phyloP scores from a whole-genome alignment of 2,888 invertebrate genomes.

The Sminthurinus aureus region DNA sequence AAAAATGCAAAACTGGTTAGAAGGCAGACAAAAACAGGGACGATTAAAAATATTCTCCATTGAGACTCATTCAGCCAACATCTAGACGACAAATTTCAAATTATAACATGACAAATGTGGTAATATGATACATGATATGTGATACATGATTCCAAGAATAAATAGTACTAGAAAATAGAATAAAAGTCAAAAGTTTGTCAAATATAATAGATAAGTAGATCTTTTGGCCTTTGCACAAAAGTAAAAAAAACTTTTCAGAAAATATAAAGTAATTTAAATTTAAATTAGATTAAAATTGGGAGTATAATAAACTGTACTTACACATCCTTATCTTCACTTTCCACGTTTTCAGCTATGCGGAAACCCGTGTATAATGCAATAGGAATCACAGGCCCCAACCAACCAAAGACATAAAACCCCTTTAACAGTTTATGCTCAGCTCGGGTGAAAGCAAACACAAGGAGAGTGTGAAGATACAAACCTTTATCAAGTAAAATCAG shows the following conservation, averaged over 20 bases:
- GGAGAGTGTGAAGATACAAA: slow-evolving; percentile 85
- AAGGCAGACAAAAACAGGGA: slow-evolving; percentile 81
- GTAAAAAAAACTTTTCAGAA: no score
- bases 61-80: slow-evolving; percentile 81
- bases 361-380: slow-evolving; percentile 69
- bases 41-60: slow-evolving; percentile 77
- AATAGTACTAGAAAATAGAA: no score
- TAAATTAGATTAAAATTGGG: no score
- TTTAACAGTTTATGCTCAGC: slow-evolving; percentile 84
- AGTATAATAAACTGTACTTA: background rate
- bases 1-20: slow-evolving; percentile 83
- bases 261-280: no score
- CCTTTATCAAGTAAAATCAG: background rate
- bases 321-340: slow-evolving; percentile 66
- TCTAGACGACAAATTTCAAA: slow-evolving; percentile 62
- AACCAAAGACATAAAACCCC: slow-evolving; percentile 83
- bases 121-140: background rate
- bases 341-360: slow-evolving; percentile 63
- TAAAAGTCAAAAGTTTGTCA: no score
- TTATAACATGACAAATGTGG: background rate
- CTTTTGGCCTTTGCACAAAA: background rate
- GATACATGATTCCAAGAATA: no score
- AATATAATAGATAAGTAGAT: no score
- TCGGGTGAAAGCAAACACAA: slow-evolving; percentile 89
- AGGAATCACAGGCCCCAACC: slow-evolving; percentile 78